These are phyloP conservation scores for Hepsetus odoe DNA, from an alignment of 2,113 vertebrate genomes.

Conservation along the genomic window DNA sequence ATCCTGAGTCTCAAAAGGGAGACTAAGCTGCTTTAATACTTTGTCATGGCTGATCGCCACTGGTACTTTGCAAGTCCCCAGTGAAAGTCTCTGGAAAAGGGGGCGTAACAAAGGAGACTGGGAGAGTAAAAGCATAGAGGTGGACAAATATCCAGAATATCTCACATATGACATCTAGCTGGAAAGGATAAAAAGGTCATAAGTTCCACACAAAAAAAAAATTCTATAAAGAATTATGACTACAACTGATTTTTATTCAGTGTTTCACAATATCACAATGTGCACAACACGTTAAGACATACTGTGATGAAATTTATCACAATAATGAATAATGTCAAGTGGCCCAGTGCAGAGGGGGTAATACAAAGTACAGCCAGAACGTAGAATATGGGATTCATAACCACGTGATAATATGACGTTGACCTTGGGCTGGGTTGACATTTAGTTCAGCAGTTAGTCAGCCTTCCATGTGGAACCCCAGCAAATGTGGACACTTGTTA, in stretches of 20 bases:
- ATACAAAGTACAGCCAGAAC: constrained; percentile 9
- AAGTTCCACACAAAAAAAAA: no score
- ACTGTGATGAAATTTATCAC: no score
- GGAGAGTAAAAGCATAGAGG: not conserved
- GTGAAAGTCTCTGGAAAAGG: constrained; percentile 22
- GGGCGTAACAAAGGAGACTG: constrained; percentile 16
- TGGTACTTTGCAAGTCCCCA: constrained; percentile 11
- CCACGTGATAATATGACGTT: not conserved
- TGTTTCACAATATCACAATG: no score
- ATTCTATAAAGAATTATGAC: no score
- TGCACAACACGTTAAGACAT: no score
- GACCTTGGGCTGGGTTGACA: constrained; percentile 40
- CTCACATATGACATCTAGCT: no score
- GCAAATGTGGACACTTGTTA: constrained; percentile 14
- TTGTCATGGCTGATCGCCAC: constrained; percentile 39
- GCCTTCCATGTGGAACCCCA: not conserved
- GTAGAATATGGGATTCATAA: constrained; percentile 14
- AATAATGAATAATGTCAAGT: not conserved
- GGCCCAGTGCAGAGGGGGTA: not conserved
- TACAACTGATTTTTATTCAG: no score
- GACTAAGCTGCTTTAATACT: constrained; percentile 45
- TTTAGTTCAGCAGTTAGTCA: constrained; percentile 36
- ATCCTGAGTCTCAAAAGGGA: constrained; percentile 42
- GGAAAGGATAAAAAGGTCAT: no score
- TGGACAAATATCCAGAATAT: no score